phyloP scores from a whole-genome alignment of 2,797 vertebrate genomes.

The Glyptemys insculpta region DNA sequence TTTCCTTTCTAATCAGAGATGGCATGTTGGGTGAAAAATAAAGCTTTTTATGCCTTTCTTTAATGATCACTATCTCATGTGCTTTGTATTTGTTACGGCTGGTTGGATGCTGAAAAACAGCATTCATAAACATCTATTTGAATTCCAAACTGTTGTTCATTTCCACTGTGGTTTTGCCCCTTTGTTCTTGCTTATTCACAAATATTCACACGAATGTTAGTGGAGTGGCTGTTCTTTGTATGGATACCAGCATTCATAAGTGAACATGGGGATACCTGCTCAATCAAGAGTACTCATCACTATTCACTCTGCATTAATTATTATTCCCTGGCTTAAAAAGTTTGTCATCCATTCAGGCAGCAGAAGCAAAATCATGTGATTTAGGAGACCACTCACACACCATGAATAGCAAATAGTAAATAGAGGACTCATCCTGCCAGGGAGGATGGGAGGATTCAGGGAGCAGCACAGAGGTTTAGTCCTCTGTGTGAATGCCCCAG shows the following conservation, averaged over 20 bases:
- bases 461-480: not conserved
- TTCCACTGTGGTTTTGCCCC: not conserved
- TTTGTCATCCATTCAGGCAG: not conserved
- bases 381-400: not conserved
- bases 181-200: conserved; percentile 18
- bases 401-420: not conserved
- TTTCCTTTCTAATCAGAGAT: conserved; percentile 69
- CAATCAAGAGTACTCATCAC: not conserved
- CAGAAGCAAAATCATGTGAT: not conserved
- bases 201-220: not conserved
- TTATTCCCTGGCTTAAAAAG: not conserved
- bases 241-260: not conserved
- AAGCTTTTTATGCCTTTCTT: conserved; percentile 48
- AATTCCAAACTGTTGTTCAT: conserved; percentile 55
- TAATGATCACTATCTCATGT: conserved; percentile 61
- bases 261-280: not conserved
- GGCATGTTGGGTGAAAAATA: conserved; percentile 61
- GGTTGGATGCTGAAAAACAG: not conserved
- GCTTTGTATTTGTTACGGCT: conserved; percentile 63
- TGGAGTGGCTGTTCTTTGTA: not conserved
- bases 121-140: conserved; percentile 52
- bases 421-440: not conserved
- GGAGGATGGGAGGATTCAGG: not conserved
- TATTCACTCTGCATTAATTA: not conserved
- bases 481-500: not conserved